Evolutionary conservation across 2,888 invertebrate genomes (phyloP), one percentile per base, ranked within the genome.

Genomic region (Thysanoteuthis rhombus): DNA sequence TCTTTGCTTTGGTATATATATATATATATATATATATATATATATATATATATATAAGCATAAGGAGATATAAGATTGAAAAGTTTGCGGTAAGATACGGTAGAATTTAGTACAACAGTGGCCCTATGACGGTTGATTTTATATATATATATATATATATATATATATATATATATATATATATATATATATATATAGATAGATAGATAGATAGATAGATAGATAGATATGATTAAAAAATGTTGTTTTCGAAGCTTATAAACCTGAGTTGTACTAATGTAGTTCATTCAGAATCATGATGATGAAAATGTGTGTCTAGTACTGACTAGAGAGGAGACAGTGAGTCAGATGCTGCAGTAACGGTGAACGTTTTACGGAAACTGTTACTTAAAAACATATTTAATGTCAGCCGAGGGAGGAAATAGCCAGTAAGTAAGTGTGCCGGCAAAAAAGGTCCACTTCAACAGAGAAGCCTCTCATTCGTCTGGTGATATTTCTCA

Each of bases 341-440:
- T 75, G 75, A 75, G n/a, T 75, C 75, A 75, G 75, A 75, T 75
- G n/a, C 75, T 75, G 75, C n/a, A n/a, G 75, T 75, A 36, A n/a
- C n/a, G 75, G n/a, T n/a, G 75, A 75, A 75, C n/a, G 19, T 75
- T 75, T 75, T n/a, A 75, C 75, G 75, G 75, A 75, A 75, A 75
- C 75, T 75, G 75, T 75, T 36, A 75, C 75, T 75, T 75, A n/a
- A 75, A 75, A 75, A 75, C 19, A 75, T 75, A 75, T 75, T 75
- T 75, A 75, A 75, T 75, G 75, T 75, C 75, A 75, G n/a, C n/a
- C 75, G 75, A 75, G n/a, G 75, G n/a, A 75, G 75, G 75, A 75
- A 75, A 36, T 75, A 75, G 75, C 75, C 75, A 10, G 75, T 75
- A 75, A n/a, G 75, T 36, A 75, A 75, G n/a, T 75, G 75, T 75